Percentiles rank a stretch among this genome's conserved stretches.
phyloP scores from a whole-genome alignment of 2,113 vertebrate species.

The Hemibagrus wyckioides region DNA sequence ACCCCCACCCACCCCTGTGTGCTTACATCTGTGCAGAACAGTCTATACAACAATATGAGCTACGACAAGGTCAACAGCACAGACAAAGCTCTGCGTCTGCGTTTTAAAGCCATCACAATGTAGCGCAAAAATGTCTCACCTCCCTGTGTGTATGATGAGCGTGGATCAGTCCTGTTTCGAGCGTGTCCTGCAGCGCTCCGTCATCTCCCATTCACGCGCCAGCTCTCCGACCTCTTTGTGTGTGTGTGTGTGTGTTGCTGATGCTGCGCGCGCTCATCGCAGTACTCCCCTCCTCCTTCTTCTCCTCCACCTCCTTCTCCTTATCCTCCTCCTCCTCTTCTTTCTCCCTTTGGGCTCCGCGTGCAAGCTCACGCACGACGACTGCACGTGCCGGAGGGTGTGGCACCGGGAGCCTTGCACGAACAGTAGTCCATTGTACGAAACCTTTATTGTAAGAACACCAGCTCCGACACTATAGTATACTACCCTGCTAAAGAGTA shows the following conservation, averaged over 20 bases:
- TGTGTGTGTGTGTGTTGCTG: conserved; percentile 69
- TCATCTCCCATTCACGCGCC: conserved; percentile 45
- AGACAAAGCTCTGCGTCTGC: conserved; percentile 4
- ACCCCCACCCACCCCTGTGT: conserved; percentile 11
- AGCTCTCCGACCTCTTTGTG: conserved; percentile 62
- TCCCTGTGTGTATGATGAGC: neutral
- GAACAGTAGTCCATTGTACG: neutral
- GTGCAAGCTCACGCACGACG: conserved; percentile 59
- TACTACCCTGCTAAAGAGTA: neutral
- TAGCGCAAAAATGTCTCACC: conserved; percentile 46
- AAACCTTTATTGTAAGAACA: neutral
- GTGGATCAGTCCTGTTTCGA: neutral
- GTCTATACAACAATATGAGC: conserved; percentile 34
- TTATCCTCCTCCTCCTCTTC: conserved; percentile 47
- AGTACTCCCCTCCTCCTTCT: conserved; percentile 56
- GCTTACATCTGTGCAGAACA: conserved; percentile 46
- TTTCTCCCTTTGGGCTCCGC: conserved; percentile 13
- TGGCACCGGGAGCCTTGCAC: conserved; percentile 55
- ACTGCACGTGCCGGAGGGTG: conserved; percentile 74
- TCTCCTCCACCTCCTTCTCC: conserved; percentile 44
- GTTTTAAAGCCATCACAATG: neutral
- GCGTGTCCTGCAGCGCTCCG: conserved; percentile 37
- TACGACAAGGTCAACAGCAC: conserved; percentile 55
- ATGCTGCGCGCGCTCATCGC: conserved; percentile 71
- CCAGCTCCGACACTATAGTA: neutral